These are phyloP conservation scores for Drosophila mettleri DNA, from an alignment of 2,888 invertebrate species.

Conservation along the genomic window DNA sequence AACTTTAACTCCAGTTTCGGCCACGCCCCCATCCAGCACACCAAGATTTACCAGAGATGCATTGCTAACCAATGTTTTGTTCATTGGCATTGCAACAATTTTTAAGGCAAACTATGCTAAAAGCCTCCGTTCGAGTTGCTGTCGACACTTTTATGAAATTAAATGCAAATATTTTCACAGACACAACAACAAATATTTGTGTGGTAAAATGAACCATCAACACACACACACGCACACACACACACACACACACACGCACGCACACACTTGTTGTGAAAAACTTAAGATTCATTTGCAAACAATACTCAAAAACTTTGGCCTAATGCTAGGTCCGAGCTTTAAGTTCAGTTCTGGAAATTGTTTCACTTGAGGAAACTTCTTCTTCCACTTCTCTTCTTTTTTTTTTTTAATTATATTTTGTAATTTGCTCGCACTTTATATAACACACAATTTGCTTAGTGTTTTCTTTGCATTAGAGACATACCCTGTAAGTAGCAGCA, in stretches of 20 bases:
- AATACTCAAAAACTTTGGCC: conserved; percentile 41
- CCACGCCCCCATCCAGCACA: not conserved
- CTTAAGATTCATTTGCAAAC: conserved; percentile 58
- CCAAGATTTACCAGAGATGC: conserved; percentile 22
- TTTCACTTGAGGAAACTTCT: conserved; percentile 2
- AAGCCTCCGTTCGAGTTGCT: not conserved
- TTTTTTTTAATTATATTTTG: conserved; percentile 69
- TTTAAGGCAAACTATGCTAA: conserved; percentile 9
- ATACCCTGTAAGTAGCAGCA: not conserved
- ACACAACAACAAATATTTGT: conserved; percentile 66
- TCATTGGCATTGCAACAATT: conserved; percentile 10
- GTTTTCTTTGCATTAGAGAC: conserved; percentile 71
- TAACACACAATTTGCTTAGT: conserved; percentile 43
- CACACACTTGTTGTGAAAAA: conserved; percentile 19
- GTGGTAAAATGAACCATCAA: conserved; percentile 52
- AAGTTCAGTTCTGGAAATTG: conserved; percentile 6
- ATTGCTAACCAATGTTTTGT: conserved; percentile 26
- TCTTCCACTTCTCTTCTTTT: not conserved
- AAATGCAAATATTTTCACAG: conserved; percentile 66
- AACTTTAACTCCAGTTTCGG: conserved; percentile 23
- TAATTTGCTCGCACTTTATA: conserved; percentile 50
- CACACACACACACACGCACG: conserved; percentile 11
- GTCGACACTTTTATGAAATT: conserved; percentile 60
- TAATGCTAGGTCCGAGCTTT: conserved; percentile 21
- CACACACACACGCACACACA: conserved; percentile 13